Conservation (phyloP, 35 echinoderm and acorn worm species). For the Diadema setosum region DNA sequence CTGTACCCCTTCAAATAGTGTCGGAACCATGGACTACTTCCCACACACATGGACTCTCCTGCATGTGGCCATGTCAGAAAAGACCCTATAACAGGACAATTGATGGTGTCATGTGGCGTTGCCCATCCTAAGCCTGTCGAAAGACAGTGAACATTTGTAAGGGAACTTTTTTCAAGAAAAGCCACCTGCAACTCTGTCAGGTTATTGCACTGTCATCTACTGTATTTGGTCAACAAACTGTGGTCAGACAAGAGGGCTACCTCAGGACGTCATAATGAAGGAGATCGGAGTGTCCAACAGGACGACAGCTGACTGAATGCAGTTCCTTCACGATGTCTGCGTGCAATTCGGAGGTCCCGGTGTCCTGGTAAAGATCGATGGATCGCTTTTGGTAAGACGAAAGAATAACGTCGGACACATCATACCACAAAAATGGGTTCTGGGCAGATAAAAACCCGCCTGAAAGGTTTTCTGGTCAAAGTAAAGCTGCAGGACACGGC, state of each 20-base stretch:
- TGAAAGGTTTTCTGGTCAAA: too few relatives aligned
- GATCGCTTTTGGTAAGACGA: background rate
- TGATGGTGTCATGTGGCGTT: background rate
- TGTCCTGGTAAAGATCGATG: background rate
- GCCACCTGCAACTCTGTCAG: constrained; percentile 6
- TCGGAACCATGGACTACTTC: background rate
- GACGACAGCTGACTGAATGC: background rate
- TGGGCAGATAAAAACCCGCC: too few relatives aligned
- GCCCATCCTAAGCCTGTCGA: background rate
- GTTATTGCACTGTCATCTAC: background rate
- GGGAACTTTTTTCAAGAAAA: background rate
- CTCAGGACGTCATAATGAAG: background rate
- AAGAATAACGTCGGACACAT: constrained; percentile 1
- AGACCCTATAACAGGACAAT: background rate
- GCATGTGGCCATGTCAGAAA: background rate
- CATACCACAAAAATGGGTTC: too few relatives aligned
- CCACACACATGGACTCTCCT: background rate
- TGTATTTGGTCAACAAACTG: background rate
- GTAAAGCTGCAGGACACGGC: too few relatives aligned
- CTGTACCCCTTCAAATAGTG: background rate
- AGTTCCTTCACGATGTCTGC: background rate
- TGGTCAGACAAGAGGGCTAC: background rate
- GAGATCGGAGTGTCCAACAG: background rate
- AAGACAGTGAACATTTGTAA: constrained; percentile 6
- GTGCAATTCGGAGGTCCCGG: background rate